Base-by-base conservation (phyloP, 2,113 vertebrate genomes). In the Atractosteus spatula region DNA sequence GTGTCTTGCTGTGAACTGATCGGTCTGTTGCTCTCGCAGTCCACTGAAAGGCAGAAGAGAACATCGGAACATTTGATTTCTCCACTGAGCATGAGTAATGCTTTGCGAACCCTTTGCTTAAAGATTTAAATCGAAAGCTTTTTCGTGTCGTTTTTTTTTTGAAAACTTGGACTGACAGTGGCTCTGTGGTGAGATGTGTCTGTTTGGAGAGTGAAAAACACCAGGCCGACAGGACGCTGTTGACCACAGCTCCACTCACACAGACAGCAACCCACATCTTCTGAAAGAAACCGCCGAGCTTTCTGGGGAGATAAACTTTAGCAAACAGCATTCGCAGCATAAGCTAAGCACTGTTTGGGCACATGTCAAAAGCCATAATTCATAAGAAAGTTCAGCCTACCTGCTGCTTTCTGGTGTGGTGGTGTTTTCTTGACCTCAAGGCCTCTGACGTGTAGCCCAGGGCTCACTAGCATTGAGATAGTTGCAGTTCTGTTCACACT, bases 41-140 rank as follows among this genome's bases (percentile, higher is more conserved):
- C 71, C 79, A 71, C 80, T 86, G 81, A 86, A 80, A 75, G 78
- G 81, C 82, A 86, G 77, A 8, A 80, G 76, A 82, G 74, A 84
- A 86, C 85, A 87, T 85, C 41, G 79, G 76, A 84, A 84, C 83
- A 85, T 91, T 86, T 85, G 81, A 89, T 90, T 89, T 87, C 65
- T 80, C 74, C 42, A 80, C 84, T 77, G 78, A 87, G 84, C 86
- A 84, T 76, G 81, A 80, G 69, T 82, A 86, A 86, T 76, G 71
- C 42, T 64, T 67, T 75, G 70, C 51, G 76, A 85, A 82, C 79
- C 76, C 72, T 80, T 51, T 51, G 5, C 5, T 5, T 51, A 10
- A 51, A 51, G 47, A 51, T 51, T 51, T 51, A 51, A 51, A 51
- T 51, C 29, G 29, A 51, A 51, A 51, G 5, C 5, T 51, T 7